phyloP scores from a whole-genome alignment of 2,888 invertebrate species.

The Apeira syringaria region DNA sequence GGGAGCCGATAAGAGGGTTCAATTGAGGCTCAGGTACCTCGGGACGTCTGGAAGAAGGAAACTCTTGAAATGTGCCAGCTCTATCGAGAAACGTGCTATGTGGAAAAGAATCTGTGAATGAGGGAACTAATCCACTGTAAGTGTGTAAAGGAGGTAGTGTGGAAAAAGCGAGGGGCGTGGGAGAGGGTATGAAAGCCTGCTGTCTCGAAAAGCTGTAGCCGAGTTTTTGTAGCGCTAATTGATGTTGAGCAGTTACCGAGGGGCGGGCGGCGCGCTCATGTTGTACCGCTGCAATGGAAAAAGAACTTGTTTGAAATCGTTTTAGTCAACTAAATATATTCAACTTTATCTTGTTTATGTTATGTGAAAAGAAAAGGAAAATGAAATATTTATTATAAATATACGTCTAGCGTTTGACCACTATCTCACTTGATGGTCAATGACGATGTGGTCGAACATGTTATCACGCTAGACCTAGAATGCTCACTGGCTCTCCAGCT shows the following conservation, averaged over 20 bases:
- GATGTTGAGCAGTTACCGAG: conserved; percentile 53
- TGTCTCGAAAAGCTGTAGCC: conserved; percentile 69
- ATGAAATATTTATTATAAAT: no score
- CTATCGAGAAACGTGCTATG: conserved; percentile 55
- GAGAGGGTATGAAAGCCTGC: conserved; percentile 47
- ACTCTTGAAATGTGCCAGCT: conserved; percentile 52
- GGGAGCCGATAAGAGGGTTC: conserved; percentile 45
- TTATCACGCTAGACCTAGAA: no score
- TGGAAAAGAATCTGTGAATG: conserved; percentile 40
- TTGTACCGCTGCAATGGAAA: conserved; percentile 88
- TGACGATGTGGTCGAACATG: no score
- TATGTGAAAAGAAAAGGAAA: no score
- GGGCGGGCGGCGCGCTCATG: conserved; percentile 94
- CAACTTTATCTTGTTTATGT: no score
- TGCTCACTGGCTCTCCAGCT: no score
- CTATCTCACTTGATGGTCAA: no score
- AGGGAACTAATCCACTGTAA: conserved; percentile 49
- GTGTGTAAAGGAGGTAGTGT: conserved; percentile 53
- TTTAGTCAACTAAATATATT: no score
- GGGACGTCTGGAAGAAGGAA: conserved; percentile 47
- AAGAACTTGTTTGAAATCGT: no score
- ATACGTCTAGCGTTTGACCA: no score
- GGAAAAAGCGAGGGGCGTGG: conserved; percentile 50
- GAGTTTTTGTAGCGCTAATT: conserved; percentile 73
- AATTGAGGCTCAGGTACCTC: conserved; percentile 45